Base-by-base conservation (phyloP, 2,113 vertebrate genomes). In the Eubucco bourcierii region DNA sequence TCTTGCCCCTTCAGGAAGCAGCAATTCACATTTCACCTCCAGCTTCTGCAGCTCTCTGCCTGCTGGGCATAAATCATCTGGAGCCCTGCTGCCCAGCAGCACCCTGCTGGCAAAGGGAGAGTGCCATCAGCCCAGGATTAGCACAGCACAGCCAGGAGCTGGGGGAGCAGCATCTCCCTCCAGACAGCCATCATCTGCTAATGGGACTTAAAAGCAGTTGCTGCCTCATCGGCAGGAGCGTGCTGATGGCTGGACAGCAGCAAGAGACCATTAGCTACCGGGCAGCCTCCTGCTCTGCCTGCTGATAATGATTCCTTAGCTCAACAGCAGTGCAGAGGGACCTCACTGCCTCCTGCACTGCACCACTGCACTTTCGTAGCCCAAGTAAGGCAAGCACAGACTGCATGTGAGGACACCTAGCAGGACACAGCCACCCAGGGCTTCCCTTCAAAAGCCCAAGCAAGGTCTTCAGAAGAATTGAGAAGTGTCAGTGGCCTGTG, bases 161-260 rank as follows among this genome's bases (percentile, higher is more conserved):
- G 91, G 85, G 93, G 93, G 95, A 75, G 3, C 65, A 95, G 94
- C 96, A 96, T 97, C 94, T 96, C 97, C 96, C 95, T 96, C 95
- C 97, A 98, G 97, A 97, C 97, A 98, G 96, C 96, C 97, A 97
- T 98, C 97, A 97, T 93, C 89, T 25, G 60, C 97, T 98, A 98
- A 98, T 98, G 98, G 97, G 95, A 96, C 97, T 97, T 95, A 97
- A 98, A 98, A 97, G 95, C 96, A 96, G 97, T 97, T 91, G 85
- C 96, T 96, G 96, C 97, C 95, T 97, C 96, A 96, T 97, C 93
- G 96, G 95, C 95, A 95, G 96, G 90, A 96, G 6, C 79, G 73
- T 97, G 97, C 98, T 95, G 97, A 98, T 97, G 88, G 92, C 95
- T 95, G 96, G 94, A 97, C 95, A 96, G 97, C 89, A 96, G 97